A percentile compares a stretch with the other conserved stretches of the same genome.
phyloP scores from a whole-genome alignment of 2,797 vertebrate genomes.

The Xerus rutilus region DNA sequence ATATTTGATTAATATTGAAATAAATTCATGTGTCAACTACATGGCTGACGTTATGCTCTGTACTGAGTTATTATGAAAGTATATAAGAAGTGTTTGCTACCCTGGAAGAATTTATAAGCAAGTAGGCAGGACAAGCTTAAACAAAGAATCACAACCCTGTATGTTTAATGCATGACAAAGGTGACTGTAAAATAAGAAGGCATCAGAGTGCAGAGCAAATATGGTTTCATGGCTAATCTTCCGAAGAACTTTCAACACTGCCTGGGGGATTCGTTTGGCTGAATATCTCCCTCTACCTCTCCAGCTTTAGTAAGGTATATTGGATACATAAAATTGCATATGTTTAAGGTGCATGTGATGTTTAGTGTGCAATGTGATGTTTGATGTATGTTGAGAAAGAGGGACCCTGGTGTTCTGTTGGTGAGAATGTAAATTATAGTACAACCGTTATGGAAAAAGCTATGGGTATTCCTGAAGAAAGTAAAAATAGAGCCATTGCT shows the following conservation, averaged over 20 bases:
- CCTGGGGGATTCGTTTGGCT: background rate
- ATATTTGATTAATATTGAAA: background rate
- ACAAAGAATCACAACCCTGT: background rate
- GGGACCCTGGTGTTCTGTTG: background rate
- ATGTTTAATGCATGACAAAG: background rate
- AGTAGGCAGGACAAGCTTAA: background rate
- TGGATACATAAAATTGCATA: background rate
- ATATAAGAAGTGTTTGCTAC: background rate
- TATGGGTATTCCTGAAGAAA: background rate
- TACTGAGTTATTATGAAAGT: background rate
- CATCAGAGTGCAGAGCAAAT: background rate
- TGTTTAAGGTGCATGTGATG: background rate
- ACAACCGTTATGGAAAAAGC: background rate
- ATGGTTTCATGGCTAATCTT: background rate
- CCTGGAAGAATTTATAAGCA: slow-evolving; percentile 27
- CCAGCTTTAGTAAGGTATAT: background rate
- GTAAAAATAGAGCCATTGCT: background rate
- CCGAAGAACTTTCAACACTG: background rate
- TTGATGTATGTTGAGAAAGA: background rate
- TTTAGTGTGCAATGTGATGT: background rate
- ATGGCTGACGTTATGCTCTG: background rate
- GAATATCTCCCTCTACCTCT: background rate
- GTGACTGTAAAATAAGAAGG: background rate
- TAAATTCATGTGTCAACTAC: background rate
- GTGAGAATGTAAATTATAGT: background rate